phyloP scores from a whole-genome alignment of 2,113 vertebrate species.

The Tauraco erythrolophus region DNA sequence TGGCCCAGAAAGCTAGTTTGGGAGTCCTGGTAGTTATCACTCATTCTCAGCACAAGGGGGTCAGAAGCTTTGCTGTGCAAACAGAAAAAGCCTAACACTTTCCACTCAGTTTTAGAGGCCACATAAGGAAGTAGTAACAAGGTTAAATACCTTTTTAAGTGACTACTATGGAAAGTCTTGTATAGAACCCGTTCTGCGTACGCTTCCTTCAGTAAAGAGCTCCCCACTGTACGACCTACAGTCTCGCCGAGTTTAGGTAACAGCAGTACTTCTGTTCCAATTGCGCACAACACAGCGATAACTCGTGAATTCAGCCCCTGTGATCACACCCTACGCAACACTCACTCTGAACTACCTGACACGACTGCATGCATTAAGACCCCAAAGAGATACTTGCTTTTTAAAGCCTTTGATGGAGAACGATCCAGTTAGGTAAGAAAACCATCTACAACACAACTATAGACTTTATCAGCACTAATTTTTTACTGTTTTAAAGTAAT shows the following conservation, averaged over 20 bases:
- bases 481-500: not conserved
- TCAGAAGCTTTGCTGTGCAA: not conserved
- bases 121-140: not conserved
- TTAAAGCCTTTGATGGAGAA: not conserved
- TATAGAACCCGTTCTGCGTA: not conserved
- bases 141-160: not conserved
- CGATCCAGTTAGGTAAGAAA: not conserved
- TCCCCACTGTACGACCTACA: not conserved
- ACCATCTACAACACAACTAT: not conserved
- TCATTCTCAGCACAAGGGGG: not conserved
- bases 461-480: not conserved
- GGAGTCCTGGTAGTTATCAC: not conserved
- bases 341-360: not conserved
- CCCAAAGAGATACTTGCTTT: not conserved
- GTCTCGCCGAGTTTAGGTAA: not conserved
- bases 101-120: not conserved
- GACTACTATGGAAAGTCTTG: not conserved
- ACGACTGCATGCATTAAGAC: not conserved
- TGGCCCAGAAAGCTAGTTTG: not conserved
- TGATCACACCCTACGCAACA: fast-evolving
- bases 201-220: not conserved
- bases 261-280: not conserved
- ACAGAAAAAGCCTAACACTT: not conserved
- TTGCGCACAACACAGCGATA: not conserved
- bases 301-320: not conserved